Evolutionary conservation across 2,888 invertebrate genomes (phyloP).

Genomic region (Watsonalla binaria): DNA sequence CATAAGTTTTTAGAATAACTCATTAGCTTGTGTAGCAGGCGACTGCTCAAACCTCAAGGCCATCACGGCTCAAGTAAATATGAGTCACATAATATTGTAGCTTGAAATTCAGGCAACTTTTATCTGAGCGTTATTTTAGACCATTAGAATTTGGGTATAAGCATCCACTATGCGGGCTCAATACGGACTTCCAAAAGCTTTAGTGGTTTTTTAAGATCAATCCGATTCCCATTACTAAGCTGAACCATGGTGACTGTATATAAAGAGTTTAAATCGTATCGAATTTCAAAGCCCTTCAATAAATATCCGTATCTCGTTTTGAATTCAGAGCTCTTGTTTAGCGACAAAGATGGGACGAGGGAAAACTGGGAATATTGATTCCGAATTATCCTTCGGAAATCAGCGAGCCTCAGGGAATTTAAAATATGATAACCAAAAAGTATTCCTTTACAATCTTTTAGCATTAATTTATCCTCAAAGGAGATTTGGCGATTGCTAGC

Average conservation of each 20-base stretch:
- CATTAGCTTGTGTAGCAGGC: too few relatives aligned
- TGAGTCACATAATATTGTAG: too few relatives aligned
- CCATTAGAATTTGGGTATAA: too few relatives aligned
- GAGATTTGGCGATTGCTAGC: conserved; percentile 42
- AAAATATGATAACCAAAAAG: conserved; percentile 37
- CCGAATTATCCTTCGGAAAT: conserved; percentile 19
- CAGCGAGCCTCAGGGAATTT: conserved; percentile 21
- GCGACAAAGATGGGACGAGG: background rate
- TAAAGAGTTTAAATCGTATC: background rate
- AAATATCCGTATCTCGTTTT: background rate
- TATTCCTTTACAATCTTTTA: conserved; percentile 30
- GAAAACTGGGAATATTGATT: conserved; percentile 24
- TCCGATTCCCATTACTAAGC: too few relatives aligned
- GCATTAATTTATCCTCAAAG: conserved; percentile 44
- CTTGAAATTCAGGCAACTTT: too few relatives aligned
- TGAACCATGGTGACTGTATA: background rate
- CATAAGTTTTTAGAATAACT: too few relatives aligned
- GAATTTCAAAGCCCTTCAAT: background rate
- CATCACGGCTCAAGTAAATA: too few relatives aligned
- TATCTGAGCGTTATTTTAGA: too few relatives aligned
- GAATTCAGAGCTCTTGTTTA: background rate
- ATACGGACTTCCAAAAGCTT: too few relatives aligned
- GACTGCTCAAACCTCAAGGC: too few relatives aligned
- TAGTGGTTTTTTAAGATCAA: too few relatives aligned
- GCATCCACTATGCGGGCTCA: too few relatives aligned